Percentiles rank a stretch among this genome's conserved stretches.
phyloP scores from a whole-genome alignment of 2,797 vertebrate genomes.

The Synaphobranchus kaupii region DNA sequence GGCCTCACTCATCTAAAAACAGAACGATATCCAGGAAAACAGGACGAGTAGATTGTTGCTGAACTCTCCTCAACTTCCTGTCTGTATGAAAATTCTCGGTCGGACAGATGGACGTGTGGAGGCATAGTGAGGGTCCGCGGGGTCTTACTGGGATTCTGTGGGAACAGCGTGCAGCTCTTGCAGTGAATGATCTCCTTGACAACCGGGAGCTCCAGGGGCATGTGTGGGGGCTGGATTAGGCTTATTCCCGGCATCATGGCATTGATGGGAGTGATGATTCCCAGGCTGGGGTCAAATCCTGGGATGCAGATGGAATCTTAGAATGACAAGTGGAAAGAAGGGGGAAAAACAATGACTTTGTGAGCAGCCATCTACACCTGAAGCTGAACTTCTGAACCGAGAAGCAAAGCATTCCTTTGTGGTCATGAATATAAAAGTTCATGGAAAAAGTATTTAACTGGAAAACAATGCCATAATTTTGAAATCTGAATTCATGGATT shows the following conservation, averaged over 20 bases:
- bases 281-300: conserved; percentile 86
- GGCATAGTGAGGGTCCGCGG: background rate
- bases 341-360: conserved; percentile 6
- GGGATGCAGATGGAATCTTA: conserved; percentile 92
- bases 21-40: background rate
- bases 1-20: background rate
- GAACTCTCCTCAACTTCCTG: background rate
- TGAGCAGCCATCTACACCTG: background rate
- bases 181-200: conserved; percentile 96
- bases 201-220: conserved; percentile 80
- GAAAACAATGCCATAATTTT: background rate
- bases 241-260: conserved; percentile 92
- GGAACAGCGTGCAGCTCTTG: conserved; percentile 93
- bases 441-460: background rate
- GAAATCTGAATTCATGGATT: background rate
- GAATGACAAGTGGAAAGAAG: conserved; percentile 30
- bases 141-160: conserved; percentile 95
- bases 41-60: background rate
- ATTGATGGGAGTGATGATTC: conserved; percentile 88
- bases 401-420: background rate
- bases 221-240: conserved; percentile 80
- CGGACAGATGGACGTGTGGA: background rate
- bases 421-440: too few species aligned
- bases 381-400: background rate
- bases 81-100: background rate